Percentiles rank a stretch among this genome's conserved stretches.
These are phyloP conservation scores for Mesocentrotus franciscanus DNA, from an alignment of 53 echinoderm and acorn worm genomes.

Conservation along the genomic window DNA sequence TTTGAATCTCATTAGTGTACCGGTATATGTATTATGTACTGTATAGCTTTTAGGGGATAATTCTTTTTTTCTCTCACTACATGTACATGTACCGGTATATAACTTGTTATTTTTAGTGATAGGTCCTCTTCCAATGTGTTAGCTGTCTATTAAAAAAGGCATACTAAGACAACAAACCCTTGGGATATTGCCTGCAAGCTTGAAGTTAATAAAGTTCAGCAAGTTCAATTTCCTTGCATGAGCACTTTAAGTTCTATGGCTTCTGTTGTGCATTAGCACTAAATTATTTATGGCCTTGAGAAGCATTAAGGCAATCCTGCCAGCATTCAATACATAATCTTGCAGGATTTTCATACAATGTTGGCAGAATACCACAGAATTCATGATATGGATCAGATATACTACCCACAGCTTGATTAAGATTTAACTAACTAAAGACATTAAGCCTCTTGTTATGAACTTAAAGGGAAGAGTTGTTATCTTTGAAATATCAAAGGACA, in stretches of 20 bases:
- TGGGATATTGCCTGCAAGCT: background rate
- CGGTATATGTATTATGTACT: too few species aligned
- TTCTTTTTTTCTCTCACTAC: background rate
- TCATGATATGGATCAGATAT: conserved; percentile 18
- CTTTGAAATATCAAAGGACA: background rate
- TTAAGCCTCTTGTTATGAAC: background rate
- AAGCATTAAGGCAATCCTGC: background rate
- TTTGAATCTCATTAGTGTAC: background rate
- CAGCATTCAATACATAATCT: background rate
- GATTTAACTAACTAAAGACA: background rate
- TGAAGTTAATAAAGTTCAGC: background rate
- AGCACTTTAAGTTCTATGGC: background rate
- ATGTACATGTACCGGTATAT: too few species aligned
- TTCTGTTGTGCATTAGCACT: background rate
- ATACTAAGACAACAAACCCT: too few species aligned
- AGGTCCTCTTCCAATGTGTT: background rate
- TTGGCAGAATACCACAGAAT: background rate
- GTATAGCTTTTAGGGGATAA: background rate
- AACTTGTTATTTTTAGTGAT: background rate
- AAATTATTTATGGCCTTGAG: background rate
- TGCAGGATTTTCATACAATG: conserved; percentile 26
- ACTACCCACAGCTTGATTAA: background rate
- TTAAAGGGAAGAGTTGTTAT: background rate
- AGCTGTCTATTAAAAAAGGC: background rate
- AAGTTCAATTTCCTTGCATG: background rate